Evolutionary conservation across 2,797 vertebrate genomes (phyloP).

Genomic region (Aplochiton taeniatus): DNA sequence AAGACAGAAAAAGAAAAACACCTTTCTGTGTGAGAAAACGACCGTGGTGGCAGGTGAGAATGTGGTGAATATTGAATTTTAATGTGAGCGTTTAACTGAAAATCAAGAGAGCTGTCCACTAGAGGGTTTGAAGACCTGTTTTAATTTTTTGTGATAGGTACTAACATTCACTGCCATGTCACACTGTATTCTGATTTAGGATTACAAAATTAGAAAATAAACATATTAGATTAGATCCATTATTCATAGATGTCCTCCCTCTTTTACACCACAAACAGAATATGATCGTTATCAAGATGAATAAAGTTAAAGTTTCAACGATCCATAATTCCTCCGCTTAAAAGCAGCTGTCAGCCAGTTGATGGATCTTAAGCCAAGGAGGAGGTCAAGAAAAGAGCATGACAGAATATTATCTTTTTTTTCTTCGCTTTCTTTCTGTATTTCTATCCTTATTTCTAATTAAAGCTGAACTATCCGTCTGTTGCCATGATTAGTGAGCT

Average conservation of each 20-base stretch:
- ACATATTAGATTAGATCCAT: too few species aligned
- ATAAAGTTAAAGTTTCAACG: too few species aligned
- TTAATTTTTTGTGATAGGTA: neutral
- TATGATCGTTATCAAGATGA: too few species aligned
- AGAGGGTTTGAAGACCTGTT: neutral
- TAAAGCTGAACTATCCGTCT: constrained; percentile 44
- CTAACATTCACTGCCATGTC: neutral
- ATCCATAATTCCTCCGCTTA: too few species aligned
- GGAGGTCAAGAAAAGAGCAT: too few species aligned
- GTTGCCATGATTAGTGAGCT: constrained; percentile 62
- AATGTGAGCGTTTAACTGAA: constrained; percentile 50
- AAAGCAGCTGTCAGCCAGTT: too few species aligned
- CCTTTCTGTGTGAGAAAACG: constrained; percentile 42
- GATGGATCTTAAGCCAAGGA: too few species aligned
- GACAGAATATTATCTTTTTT: neutral
- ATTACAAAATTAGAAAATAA: too few species aligned
- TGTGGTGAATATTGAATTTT: constrained; percentile 57
- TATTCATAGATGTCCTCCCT: too few species aligned
- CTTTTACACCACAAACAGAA: too few species aligned
- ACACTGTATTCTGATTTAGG: neutral
- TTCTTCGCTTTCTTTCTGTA: neutral
- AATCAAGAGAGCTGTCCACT: constrained; percentile 53
- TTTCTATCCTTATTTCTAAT: constrained; percentile 38
- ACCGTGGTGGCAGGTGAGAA: constrained; percentile 61
- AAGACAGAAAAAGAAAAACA: constrained; percentile 24